Base-by-base conservation (phyloP, 2,113 vertebrate genomes). In the Centrocercus urophasianus region DNA sequence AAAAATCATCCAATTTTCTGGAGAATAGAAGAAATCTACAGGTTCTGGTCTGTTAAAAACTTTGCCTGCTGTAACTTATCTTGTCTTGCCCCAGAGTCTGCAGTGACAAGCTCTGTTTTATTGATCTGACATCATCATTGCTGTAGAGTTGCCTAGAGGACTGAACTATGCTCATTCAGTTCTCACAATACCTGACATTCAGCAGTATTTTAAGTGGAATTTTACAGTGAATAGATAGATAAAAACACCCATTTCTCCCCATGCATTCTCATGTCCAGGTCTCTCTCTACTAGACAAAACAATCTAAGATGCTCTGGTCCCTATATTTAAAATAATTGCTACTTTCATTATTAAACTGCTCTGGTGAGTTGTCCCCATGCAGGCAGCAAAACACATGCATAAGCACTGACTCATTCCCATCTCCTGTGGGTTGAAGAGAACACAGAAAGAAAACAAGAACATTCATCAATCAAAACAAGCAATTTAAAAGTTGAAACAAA, bases 331-430 rank as follows among this genome's bases (percentile, higher is more conserved):
- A 71, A 20, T 21, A 82, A 24, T 24, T 47, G 0, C 3, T 82
- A 15, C 10, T 71, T 85, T 88, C 72, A 52, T 72, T 87, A 30
- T 13, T 40, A 48, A 79, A 7, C 2, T 64, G 14, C 10, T 72
- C 8, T 32, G 42, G 7, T 43, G 13, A 34, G 28, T 61, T 78
- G 12, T 57, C 28, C 8, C 57, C 11, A 75, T 8, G 18, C 10
- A 80, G 47, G 48, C 32, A 86, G 45, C 14, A 63, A 67, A 50
- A 3, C 12, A 59, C 22, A 50, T 25, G 15, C 16, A 32, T 22
- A 76, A 60, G 34, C 9, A 28, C 14, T 65, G 0, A 0, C 2
- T 54, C 36, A 59, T 9, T 67, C 4, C 25, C 6, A 2, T 81
- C 8, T 69, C 25, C 4, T 64, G 5, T 42, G 25, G 25, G 5